Conservation (phyloP, 2,888 invertebrate species). For the Clostera curtula region DNA sequence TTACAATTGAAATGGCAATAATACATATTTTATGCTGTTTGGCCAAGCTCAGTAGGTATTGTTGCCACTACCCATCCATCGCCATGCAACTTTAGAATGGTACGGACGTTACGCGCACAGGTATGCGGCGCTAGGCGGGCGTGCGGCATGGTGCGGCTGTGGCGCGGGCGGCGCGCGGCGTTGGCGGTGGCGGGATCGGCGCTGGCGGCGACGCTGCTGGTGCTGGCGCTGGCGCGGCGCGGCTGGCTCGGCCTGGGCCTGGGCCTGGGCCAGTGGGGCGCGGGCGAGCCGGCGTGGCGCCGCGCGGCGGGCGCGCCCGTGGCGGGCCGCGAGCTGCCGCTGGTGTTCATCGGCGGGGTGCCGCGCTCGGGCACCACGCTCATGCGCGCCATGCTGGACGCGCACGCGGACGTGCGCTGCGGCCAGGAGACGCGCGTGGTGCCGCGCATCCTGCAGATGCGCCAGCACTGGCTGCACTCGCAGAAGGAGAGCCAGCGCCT, state of each 20-base stretch:
- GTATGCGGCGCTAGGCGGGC: constrained; percentile 14
- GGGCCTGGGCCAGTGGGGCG: constrained; percentile 32
- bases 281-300: constrained; percentile 19
- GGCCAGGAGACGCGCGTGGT: constrained; percentile 98
- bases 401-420: constrained; percentile 96
- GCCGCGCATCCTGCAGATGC: constrained; percentile 95
- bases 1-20: too few species aligned
- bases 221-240: constrained; percentile 18
- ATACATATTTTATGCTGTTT: too few species aligned
- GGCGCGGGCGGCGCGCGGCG: constrained; percentile 16
- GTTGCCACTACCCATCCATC: too few species aligned
- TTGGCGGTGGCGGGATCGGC: constrained; percentile 23
- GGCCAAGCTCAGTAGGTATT: too few species aligned
- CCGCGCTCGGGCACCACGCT: constrained; percentile 98
- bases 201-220: constrained; percentile 26
- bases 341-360: constrained; percentile 98
- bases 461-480: constrained; percentile 96
- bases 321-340: constrained; percentile 90
- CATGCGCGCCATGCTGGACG: constrained; percentile 98
- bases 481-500: constrained; percentile 93
- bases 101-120: constrained; percentile 4
- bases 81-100: too few species aligned
- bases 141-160: constrained; percentile 17
- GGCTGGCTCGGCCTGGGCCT: constrained; percentile 29
- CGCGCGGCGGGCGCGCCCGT: constrained; percentile 29